phyloP scores from a whole-genome alignment of 2,888 invertebrate species.

The Nemotelus nigrinus region DNA sequence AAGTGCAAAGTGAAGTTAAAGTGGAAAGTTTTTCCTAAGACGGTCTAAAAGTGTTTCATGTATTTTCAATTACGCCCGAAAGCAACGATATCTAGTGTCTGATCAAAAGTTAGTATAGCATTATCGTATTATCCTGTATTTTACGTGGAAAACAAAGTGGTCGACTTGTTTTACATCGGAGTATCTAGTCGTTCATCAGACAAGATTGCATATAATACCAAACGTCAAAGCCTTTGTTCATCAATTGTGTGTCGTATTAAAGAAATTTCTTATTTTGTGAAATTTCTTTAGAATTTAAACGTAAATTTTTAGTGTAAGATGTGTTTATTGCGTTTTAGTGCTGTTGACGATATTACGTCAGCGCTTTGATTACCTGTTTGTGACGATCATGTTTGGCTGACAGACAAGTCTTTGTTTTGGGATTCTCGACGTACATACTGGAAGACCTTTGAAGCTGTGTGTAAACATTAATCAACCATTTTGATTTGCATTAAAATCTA shows the following conservation, averaged over 20 bases:
- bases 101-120: conserved; percentile 24
- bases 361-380: conserved; percentile 19
- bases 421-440: too few species aligned
- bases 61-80: conserved; percentile 11
- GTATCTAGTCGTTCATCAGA: background rate
- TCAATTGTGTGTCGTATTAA: background rate
- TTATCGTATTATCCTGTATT: background rate
- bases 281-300: too few species aligned
- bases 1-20: conserved; percentile 28
- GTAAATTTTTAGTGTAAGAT: background rate
- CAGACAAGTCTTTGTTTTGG: conserved; percentile 23
- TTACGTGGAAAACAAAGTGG: too few species aligned
- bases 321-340: conserved; percentile 28
- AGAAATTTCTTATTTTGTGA: background rate
- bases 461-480: background rate
- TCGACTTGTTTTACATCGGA: too few species aligned
- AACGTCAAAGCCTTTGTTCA: conserved; percentile 44
- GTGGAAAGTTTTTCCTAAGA: conserved; percentile 15
- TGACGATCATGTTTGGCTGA: background rate
- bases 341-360: conserved; percentile 37
- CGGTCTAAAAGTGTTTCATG: conserved; percentile 10
- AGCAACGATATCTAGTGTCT: conserved; percentile 2
- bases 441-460: background rate
- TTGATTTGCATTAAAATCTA: too few species aligned
- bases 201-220: background rate